A percentile compares a stretch with the other conserved stretches of the same genome.
These are phyloP conservation scores for Ophion ventricosus DNA, from an alignment of 2,888 invertebrate genomes.

Conservation along the genomic window DNA sequence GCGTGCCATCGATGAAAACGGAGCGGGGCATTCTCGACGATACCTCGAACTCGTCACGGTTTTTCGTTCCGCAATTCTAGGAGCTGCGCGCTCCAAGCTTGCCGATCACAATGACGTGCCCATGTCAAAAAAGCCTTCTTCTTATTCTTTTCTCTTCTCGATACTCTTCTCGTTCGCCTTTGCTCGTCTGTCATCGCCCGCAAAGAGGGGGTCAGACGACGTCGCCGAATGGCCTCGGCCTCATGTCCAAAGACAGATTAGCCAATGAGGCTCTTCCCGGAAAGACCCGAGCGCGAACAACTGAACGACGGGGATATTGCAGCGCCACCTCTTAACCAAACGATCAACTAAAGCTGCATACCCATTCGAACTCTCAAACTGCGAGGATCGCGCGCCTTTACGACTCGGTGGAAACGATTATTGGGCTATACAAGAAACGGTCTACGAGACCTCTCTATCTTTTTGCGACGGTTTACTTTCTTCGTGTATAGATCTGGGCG, in stretches of 20 bases:
- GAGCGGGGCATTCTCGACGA: background rate
- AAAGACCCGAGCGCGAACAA: slow-evolving; percentile 52
- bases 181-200: background rate
- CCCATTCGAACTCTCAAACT: slow-evolving; percentile 85
- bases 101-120: background rate
- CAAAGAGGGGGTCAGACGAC: background rate
- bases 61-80: slow-evolving; percentile 13
- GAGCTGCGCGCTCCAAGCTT: background rate
- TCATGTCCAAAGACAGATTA: slow-evolving; percentile 30
- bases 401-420: slow-evolving; percentile 71
- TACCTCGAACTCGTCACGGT: background rate
- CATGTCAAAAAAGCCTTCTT: slow-evolving; percentile 3
- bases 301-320: slow-evolving; percentile 71
- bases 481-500: background rate
- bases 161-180: slow-evolving; percentile 7
- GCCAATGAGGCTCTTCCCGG: slow-evolving; percentile 34
- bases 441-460: slow-evolving; percentile 61
- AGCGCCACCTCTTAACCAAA: slow-evolving; percentile 84
- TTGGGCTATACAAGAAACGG: slow-evolving; percentile 67
- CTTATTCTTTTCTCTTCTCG: background rate
- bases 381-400: slow-evolving; percentile 83
- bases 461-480: slow-evolving; percentile 19
- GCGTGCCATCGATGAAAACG: slow-evolving; percentile 27
- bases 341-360: slow-evolving; percentile 83
- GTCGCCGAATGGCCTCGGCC: slow-evolving; percentile 2